Evolutionary conservation across 2,113 vertebrate genomes (phyloP).

Genomic region (Anthoscopus minutus): DNA sequence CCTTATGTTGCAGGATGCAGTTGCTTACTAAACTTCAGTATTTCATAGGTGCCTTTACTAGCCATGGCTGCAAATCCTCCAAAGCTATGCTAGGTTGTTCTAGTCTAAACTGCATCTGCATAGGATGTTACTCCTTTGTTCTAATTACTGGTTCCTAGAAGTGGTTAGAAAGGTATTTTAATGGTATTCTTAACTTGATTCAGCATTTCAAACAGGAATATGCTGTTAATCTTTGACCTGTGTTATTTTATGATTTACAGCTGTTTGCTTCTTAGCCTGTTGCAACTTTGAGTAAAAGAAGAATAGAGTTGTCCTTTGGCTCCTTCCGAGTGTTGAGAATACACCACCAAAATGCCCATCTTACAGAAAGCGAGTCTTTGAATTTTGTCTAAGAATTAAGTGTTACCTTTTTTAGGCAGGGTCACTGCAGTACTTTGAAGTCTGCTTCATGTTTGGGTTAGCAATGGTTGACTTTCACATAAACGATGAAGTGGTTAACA

Average conservation of each 20-base stretch:
- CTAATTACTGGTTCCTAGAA: neutral
- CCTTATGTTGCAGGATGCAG: neutral
- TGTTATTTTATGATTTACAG: neutral
- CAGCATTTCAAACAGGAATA: neutral
- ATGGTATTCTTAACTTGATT: neutral
- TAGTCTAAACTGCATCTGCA: neutral
- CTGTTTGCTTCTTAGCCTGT: neutral
- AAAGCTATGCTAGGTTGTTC: neutral
- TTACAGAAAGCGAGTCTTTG: neutral
- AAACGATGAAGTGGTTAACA: neutral
- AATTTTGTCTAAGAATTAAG: neutral
- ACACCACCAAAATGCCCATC: neutral
- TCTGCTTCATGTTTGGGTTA: neutral
- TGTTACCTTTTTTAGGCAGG: neutral
- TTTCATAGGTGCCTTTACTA: neutral
- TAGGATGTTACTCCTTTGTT: neutral
- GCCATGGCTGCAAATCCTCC: neutral
- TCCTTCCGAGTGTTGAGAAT: neutral
- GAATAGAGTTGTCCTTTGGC: neutral
- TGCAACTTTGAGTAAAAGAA: neutral
- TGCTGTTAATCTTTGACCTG: neutral
- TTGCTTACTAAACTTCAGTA: neutral
- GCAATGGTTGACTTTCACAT: neutral
- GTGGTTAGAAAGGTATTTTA: neutral
- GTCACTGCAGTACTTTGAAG: neutral